These are phyloP conservation scores for Asobara japonica DNA, from an alignment of 1,140 invertebrate species.

Conservation along the genomic window DNA sequence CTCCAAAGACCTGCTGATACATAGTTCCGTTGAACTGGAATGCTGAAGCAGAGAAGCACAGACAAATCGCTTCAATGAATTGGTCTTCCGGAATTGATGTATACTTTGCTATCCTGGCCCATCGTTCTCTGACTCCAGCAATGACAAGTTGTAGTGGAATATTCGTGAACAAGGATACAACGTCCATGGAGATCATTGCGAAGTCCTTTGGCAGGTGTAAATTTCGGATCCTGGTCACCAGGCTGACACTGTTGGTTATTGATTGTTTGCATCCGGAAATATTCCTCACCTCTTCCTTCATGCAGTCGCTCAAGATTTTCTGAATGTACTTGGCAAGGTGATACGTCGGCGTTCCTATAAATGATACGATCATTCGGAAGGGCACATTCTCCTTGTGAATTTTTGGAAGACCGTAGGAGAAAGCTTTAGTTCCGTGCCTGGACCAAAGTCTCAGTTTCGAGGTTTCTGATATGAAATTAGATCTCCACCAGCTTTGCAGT, in stretches of 20 bases:
- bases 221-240: not conserved
- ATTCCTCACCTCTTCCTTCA: constrained; percentile 5
- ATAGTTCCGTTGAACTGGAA: constrained; percentile 17
- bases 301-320: constrained; percentile 26
- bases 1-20: constrained; percentile 32
- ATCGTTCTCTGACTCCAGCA: constrained; percentile 20
- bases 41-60: constrained; percentile 17
- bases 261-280: not conserved
- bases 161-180: constrained; percentile 32
- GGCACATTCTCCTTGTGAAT: constrained; percentile 44
- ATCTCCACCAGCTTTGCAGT: constrained; percentile 20
- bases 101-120: constrained; percentile 9
- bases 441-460: constrained; percentile 4
- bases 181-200: constrained; percentile 29
- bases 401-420: constrained; percentile 44
- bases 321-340: constrained; percentile 38
- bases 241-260: not conserved
- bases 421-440: constrained; percentile 15
- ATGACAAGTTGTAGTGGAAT: constrained; percentile 22
- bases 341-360: constrained; percentile 40
- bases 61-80: constrained; percentile 18
- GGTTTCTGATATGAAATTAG: constrained; percentile 16
- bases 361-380: constrained; percentile 45
- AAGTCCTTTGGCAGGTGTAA: constrained; percentile 19
- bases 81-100: not conserved